phyloP scores from a whole-genome alignment of 1,140 invertebrate species.

The Tetramorium parvispinum region DNA sequence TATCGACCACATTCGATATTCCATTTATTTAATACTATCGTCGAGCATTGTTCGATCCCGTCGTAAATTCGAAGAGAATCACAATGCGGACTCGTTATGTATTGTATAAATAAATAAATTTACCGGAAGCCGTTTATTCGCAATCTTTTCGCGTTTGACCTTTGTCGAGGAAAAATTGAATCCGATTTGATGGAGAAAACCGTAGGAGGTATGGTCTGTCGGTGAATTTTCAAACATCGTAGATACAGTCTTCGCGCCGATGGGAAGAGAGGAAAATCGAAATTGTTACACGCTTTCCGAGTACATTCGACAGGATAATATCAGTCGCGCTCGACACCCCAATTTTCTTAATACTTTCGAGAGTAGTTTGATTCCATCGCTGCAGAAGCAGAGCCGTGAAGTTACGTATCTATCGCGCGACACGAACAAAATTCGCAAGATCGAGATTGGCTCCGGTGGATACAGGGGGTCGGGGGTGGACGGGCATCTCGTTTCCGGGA shows the following conservation, averaged over 20 bases:
- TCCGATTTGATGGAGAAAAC: not conserved
- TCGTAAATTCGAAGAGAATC: not conserved
- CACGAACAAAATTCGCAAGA: slow-evolving; percentile 49
- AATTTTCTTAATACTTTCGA: slow-evolving; percentile 43
- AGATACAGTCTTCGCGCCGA: not conserved
- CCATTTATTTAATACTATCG: slow-evolving; percentile 34
- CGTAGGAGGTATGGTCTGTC: not conserved
- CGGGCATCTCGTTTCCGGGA: slow-evolving; percentile 46
- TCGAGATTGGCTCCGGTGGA: slow-evolving; percentile 53
- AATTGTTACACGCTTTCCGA: not conserved
- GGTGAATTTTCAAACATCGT: slow-evolving; percentile 5
- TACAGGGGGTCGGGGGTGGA: slow-evolving; percentile 36
- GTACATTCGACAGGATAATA: slow-evolving; percentile 7
- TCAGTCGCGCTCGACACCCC: not conserved
- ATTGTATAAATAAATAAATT: slow-evolving; percentile 42
- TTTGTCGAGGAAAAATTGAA: slow-evolving; percentile 19
- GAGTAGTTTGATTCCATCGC: slow-evolving; percentile 19
- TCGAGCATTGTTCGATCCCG: slow-evolving; percentile 10
- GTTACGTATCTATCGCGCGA: slow-evolving; percentile 45
- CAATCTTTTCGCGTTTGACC: slow-evolving; percentile 15
- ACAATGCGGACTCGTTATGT: slow-evolving; percentile 1
- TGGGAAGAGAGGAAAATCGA: not conserved
- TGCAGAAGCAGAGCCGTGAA: not conserved
- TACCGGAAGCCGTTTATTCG: not conserved
- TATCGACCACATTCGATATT: slow-evolving; percentile 30